A percentile compares a stretch with the other conserved stretches of the same genome.
Evolutionary conservation across 2,113 vertebrate genomes (phyloP).

Genomic region (Pollachius pollachius): DNA sequence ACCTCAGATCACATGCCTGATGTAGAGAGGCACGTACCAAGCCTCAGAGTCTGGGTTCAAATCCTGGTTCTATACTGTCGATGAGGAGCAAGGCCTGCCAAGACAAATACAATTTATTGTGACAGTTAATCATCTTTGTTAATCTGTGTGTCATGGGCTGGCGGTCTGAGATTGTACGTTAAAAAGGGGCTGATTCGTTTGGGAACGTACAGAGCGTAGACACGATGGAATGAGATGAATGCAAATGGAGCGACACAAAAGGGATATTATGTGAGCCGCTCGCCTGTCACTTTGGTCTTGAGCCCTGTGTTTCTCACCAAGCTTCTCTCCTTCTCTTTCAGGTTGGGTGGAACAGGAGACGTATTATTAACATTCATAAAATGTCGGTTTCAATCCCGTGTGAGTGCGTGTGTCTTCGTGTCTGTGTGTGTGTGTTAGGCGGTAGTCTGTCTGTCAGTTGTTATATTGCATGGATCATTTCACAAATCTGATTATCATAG

Average conservation of each 20-base stretch:
- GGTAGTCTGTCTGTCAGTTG: conserved; percentile 34
- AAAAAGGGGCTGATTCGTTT: conserved; percentile 52
- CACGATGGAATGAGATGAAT: conserved; percentile 56
- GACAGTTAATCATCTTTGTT: conserved; percentile 70
- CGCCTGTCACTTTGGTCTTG: conserved; percentile 44
- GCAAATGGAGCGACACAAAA: conserved; percentile 53
- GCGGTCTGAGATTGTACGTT: conserved; percentile 49
- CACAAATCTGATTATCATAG: conserved; percentile 58
- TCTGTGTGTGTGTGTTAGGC: conserved; percentile 6
- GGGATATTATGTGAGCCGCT: conserved; percentile 50
- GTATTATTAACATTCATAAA: conserved; percentile 76
- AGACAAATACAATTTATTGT: conserved; percentile 57
- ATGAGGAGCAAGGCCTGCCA: conserved; percentile 38
- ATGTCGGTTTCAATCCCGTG: conserved; percentile 35
- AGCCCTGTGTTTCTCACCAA: conserved; percentile 22
- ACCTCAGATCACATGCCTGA: background rate
- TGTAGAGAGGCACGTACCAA: too few species aligned
- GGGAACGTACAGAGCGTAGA: conserved; percentile 39
- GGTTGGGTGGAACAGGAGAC: conserved; percentile 85
- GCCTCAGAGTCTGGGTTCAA: background rate
- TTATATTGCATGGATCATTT: conserved; percentile 62
- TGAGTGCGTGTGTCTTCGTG: conserved; percentile 10
- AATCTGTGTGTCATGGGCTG: conserved; percentile 61
- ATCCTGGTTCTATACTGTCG: conserved; percentile 22
- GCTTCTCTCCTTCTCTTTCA: conserved; percentile 59